Evolutionary conservation across 2,797 vertebrate species (phyloP).

Genomic region (Oophaga sylvatica): DNA sequence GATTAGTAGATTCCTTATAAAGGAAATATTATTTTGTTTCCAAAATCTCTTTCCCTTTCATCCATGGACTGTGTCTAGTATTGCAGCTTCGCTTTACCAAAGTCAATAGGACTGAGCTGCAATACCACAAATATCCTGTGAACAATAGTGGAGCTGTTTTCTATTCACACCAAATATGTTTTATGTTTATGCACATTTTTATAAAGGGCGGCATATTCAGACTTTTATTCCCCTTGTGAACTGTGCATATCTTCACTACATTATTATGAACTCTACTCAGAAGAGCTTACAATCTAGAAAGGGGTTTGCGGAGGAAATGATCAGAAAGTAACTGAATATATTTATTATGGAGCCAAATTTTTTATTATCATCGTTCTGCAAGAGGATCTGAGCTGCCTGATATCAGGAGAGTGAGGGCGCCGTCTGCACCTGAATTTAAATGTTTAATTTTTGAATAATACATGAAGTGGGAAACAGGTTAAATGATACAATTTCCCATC

Average conservation of each 20-base stretch:
- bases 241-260: background rate
- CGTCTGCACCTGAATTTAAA: conserved; percentile 13
- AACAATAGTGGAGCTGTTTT: background rate
- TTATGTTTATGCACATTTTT: background rate
- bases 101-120: background rate
- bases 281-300: conserved; percentile 2
- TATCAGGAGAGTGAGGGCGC: background rate
- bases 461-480: conserved; percentile 26
- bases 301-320: background rate
- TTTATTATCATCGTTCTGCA: background rate
- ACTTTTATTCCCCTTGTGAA: too few species aligned
- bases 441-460: conserved; percentile 31
- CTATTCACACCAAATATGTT: background rate
- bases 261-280: background rate
- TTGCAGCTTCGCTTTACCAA: background rate
- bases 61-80: background rate
- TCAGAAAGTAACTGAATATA: background rate
- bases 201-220: background rate
- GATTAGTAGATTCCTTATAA: background rate
- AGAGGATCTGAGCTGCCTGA: background rate
- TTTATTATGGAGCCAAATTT: background rate
- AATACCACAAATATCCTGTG: background rate
- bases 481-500: conserved; percentile 27
- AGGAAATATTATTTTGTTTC: background rate
- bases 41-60: background rate